A percentile compares a stretch with the other conserved stretches of the same genome.
Evolutionary conservation across 2,888 invertebrate species (phyloP).

Genomic region (Hypsopygia costalis): DNA sequence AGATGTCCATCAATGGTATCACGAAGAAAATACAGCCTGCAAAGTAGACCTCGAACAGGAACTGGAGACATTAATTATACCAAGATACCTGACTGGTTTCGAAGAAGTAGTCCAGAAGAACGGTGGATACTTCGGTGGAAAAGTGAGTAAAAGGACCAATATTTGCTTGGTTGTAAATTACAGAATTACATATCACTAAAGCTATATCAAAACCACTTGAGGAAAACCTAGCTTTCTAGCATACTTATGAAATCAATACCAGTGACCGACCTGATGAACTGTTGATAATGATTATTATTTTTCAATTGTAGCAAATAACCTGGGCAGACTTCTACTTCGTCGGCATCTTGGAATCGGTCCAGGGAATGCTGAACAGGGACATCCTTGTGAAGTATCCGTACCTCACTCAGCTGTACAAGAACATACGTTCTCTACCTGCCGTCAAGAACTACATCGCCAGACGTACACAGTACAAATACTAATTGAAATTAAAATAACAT

Average conservation of each 20-base stretch:
- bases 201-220: no score
- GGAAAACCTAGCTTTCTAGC: no score
- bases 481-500: constrained; percentile 1
- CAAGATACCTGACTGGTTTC: constrained; percentile 21
- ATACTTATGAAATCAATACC: no score
- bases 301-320: constrained; percentile 21
- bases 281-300: no score
- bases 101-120: constrained; percentile 26
- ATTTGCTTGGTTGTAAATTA: no score
- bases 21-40: neutral
- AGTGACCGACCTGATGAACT: no score
- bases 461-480: constrained; percentile 31
- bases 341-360: constrained; percentile 32
- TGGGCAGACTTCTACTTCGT: constrained; percentile 40
- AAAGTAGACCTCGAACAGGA: neutral
- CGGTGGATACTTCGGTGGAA: constrained; percentile 26
- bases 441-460: constrained; percentile 36
- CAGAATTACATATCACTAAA: no score
- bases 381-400: constrained; percentile 29
- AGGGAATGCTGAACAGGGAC: constrained; percentile 29
- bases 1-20: constrained; percentile 2
- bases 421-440: constrained; percentile 32
- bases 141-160: constrained; percentile 22
- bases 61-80: neutral
- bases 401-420: constrained; percentile 25